Percentiles rank a stretch among this genome's conserved stretches.
Conservation (phyloP, 2,113 vertebrate genomes). For the Peromyscus californicus region DNA sequence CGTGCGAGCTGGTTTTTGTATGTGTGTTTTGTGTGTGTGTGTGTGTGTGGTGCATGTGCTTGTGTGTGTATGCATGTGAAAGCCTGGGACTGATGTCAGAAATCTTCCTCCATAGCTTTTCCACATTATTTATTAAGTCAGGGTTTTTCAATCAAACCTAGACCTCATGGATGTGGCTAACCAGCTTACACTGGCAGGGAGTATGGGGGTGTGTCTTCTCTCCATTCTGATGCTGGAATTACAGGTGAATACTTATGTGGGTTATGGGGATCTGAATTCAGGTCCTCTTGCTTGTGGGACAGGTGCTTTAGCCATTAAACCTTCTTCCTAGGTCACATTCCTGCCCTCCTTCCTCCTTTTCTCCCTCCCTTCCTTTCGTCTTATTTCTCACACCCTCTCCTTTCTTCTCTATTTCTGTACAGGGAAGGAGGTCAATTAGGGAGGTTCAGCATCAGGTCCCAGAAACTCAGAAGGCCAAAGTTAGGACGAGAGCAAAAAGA, state of each 20-base stretch:
- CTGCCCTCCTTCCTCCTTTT: background rate
- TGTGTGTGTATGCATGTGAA: too few species aligned
- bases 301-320: background rate
- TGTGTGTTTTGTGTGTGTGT: background rate
- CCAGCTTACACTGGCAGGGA: background rate
- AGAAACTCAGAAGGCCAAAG: background rate
- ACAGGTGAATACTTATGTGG: too few species aligned
- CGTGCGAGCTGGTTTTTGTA: too few species aligned
- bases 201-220: background rate
- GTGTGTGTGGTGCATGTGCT: background rate
- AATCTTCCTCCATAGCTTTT: background rate
- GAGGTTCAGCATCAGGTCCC: background rate
- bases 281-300: background rate
- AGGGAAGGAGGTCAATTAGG: background rate
- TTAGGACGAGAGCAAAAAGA: background rate
- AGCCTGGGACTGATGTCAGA: background rate
- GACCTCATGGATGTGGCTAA: too few species aligned
- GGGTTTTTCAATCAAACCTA: background rate
- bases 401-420: background rate
- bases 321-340: background rate
- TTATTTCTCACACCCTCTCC: background rate
- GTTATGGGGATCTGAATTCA: background rate
- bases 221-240: background rate
- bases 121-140: background rate
- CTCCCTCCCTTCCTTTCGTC: background rate